Percentiles rank a stretch among this genome's conserved stretches.
Evolutionary conservation across 2,113 vertebrate species (phyloP).

Genomic region (Thamnaconus septentrionalis): DNA sequence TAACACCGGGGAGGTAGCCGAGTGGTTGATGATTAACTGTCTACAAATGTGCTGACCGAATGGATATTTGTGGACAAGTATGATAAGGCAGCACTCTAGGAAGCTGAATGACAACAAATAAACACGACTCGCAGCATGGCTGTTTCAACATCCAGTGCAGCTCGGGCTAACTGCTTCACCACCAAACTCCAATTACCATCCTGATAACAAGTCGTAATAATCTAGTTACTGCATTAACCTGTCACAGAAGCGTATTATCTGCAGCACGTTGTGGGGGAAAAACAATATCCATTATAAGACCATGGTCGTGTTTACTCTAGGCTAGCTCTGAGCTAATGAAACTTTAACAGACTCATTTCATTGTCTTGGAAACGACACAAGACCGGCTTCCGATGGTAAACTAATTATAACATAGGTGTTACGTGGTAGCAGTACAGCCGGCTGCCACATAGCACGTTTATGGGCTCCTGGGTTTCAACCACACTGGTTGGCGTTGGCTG

Average conservation of each 20-base stretch:
- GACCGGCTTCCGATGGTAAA: neutral
- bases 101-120: constrained; percentile 11
- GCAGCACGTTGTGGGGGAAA: neutral
- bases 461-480: constrained; percentile 3
- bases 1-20: neutral
- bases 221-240: neutral
- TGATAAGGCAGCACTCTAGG: neutral
- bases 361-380: neutral
- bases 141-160: neutral
- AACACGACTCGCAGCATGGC: neutral
- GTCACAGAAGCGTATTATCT: neutral
- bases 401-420: neutral
- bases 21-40: neutral
- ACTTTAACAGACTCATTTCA: constrained; percentile 14
- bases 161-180: neutral
- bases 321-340: constrained; percentile 18
- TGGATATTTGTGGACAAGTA: neutral
- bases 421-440: neutral
- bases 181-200: neutral
- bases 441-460: constrained; percentile 15
- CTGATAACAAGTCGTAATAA: neutral
- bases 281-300: neutral
- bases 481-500: constrained; percentile 48
- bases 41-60: neutral
- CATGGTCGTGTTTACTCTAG: neutral